A percentile compares a stretch with the other conserved stretches of the same genome.
phyloP scores from a whole-genome alignment of 2,113 vertebrate genomes.

The Vidua chalybeata region DNA sequence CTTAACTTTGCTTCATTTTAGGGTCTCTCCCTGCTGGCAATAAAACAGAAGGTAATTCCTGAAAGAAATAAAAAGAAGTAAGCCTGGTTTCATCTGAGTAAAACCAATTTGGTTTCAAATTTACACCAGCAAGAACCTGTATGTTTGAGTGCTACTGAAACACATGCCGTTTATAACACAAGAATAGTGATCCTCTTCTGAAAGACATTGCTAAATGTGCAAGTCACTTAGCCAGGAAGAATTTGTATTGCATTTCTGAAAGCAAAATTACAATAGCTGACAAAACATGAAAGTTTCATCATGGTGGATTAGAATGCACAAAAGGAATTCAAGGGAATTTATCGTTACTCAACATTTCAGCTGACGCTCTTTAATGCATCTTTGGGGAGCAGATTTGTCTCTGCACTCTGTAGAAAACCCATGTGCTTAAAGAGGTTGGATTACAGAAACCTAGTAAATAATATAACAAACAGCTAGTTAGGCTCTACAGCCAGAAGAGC shows the following conservation, averaged over 20 bases:
- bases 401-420: slow-evolving; percentile 61
- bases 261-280: slow-evolving; percentile 81
- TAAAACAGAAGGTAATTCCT: slow-evolving; percentile 73
- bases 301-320: slow-evolving; percentile 67
- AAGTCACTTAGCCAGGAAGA: slow-evolving; percentile 72
- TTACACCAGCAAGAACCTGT: slow-evolving; percentile 59
- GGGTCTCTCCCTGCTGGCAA: slow-evolving; percentile 23
- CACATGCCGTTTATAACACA: slow-evolving; percentile 59
- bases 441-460: slow-evolving; percentile 69
- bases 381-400: slow-evolving; percentile 75
- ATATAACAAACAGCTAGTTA: slow-evolving; percentile 67
- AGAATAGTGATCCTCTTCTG: slow-evolving; percentile 67
- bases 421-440: slow-evolving; percentile 50
- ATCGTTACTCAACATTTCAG: slow-evolving; percentile 76
- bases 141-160: slow-evolving; percentile 67
- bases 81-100: slow-evolving; percentile 65
- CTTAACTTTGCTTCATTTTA: slow-evolving; percentile 42
- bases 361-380: slow-evolving; percentile 54
- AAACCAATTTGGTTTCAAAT: slow-evolving; percentile 69
- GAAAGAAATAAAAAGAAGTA: slow-evolving; percentile 43
- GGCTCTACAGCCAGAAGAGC: background rate
- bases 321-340: slow-evolving; percentile 73
- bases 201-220: slow-evolving; percentile 67
- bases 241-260: slow-evolving; percentile 75
- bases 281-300: slow-evolving; percentile 79